Base-by-base conservation (phyloP, 2,888 invertebrate species). In the Mesopsocus fuscifrons region DNA sequence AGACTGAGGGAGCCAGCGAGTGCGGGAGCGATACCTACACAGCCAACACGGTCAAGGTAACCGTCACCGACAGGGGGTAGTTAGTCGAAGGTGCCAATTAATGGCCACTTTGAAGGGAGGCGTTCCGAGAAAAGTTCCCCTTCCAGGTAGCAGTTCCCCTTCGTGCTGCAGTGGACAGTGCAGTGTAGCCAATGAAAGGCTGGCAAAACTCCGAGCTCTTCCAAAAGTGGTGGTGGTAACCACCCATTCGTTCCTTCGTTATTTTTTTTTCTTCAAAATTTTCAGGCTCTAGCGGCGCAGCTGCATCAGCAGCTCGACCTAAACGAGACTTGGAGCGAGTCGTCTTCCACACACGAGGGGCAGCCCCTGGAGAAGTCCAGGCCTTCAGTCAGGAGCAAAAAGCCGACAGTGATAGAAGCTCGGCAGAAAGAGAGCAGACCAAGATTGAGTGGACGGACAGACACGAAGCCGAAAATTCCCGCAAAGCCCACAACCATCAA, bases 21-120 rank as follows among this genome's bases (percentile, higher is more conserved):
- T 74, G 72, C 49, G 82, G 82, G 40, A 82, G 82, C 50, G 83
- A 83, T 54, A 82, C 80, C 48, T 48, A 67, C 51, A 42, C 56
- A 56, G 45, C 46, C 26, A 44, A 35, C 4, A 66, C 70, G 45
- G 9, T 44, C 41, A 17, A 44, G 42, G 58, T 72, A 52, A 69
- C 71, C 41, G 65, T 65, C 47, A 59, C 68, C 41, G 57, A 69
- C 31, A 63, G 65, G 22, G 65, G 66, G 49, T 66, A 65, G 40
- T 64, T 67, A 21, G 62, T 61, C 20, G 51, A n/a, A n/a, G n/a
- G n/a, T n/a, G n/a, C n/a, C n/a, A n/a, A n/a, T n/a, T n/a, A n/a
- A n/a, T n/a, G n/a, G n/a, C n/a, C n/a, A n/a, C n/a, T n/a, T n/a
- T n/a, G n/a, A n/a, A n/a, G n/a, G n/a, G n/a, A n/a, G n/a, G n/a